phyloP scores from a whole-genome alignment of 2,113 vertebrate species.

The Eudorcas thomsonii region DNA sequence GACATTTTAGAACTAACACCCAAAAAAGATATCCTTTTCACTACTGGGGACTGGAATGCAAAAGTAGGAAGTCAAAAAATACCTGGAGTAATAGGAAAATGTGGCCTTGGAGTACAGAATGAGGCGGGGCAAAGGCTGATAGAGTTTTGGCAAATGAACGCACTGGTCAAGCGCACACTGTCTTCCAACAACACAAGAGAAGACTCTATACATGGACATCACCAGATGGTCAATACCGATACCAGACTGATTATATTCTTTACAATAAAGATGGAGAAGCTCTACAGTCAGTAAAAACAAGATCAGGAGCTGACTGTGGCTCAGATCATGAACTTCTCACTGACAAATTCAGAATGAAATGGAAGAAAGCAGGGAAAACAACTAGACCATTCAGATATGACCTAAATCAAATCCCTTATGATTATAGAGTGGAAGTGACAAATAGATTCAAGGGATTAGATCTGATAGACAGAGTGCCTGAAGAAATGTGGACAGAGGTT shows the following conservation, averaged over 20 bases:
- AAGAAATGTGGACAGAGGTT: neutral
- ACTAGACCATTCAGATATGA: neutral
- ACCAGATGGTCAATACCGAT: accelerated
- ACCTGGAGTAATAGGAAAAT: neutral
- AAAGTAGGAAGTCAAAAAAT: neutral
- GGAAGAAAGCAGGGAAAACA: neutral
- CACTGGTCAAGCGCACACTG: neutral
- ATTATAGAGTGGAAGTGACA: neutral
- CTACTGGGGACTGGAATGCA: neutral
- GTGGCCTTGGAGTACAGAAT: neutral
- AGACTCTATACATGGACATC: neutral
- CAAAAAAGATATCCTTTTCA: neutral
- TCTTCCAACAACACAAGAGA: neutral
- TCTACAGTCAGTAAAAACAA: neutral
- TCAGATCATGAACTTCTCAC: neutral
- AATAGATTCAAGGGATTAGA: neutral
- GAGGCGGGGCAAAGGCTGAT: neutral
- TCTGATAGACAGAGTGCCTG: neutral
- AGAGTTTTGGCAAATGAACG: neutral
- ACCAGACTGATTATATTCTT: neutral
- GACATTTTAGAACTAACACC: neutral
- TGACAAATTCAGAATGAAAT: neutral
- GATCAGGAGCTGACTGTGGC: neutral
- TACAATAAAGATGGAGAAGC: neutral
- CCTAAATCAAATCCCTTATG: neutral